These are phyloP conservation scores for Agrotis ipsilon DNA, from an alignment of 2,888 invertebrate species.

Conservation along the genomic window DNA sequence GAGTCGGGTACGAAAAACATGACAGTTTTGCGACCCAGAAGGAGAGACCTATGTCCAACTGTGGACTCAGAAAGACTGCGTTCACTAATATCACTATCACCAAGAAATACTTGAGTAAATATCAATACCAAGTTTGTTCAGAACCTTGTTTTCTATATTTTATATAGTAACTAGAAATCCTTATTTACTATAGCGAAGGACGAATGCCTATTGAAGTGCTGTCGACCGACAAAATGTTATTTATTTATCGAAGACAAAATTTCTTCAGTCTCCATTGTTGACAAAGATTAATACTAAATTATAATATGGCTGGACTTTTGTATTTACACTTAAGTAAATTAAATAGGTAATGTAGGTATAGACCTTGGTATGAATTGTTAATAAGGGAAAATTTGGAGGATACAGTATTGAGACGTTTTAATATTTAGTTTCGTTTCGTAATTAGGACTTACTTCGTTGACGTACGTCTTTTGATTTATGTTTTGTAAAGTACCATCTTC, in stretches of 20 bases:
- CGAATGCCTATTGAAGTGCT: conserved; percentile 16
- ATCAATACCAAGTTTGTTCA: not conserved
- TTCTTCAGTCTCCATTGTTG: conserved; percentile 8
- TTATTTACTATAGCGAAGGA: conserved; percentile 14
- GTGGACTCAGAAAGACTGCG: too few species aligned
- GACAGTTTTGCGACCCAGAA: too few species aligned
- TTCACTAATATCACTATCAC: too few species aligned
- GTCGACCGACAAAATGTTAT: conserved; percentile 29
- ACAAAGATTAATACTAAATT: not conserved
- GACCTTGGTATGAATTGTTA: conserved; percentile 15
- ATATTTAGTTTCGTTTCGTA: too few species aligned
- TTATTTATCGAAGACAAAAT: conserved; percentile 31
- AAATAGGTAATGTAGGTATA: not conserved
- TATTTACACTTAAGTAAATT: conserved; percentile 8
- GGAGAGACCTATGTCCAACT: too few species aligned
- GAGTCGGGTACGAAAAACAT: too few species aligned
- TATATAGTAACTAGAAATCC: conserved; percentile 5
- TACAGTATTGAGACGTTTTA: not conserved
- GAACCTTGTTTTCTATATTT: not conserved
- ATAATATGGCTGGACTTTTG: conserved; percentile 3
- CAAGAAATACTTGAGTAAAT: not conserved
- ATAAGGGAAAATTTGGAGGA: not conserved
- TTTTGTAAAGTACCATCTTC: too few species aligned
- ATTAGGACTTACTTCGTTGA: too few species aligned
- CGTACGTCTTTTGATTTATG: not conserved